Conservation (phyloP, 2,797 vertebrate species). For the Brotula barbata region DNA sequence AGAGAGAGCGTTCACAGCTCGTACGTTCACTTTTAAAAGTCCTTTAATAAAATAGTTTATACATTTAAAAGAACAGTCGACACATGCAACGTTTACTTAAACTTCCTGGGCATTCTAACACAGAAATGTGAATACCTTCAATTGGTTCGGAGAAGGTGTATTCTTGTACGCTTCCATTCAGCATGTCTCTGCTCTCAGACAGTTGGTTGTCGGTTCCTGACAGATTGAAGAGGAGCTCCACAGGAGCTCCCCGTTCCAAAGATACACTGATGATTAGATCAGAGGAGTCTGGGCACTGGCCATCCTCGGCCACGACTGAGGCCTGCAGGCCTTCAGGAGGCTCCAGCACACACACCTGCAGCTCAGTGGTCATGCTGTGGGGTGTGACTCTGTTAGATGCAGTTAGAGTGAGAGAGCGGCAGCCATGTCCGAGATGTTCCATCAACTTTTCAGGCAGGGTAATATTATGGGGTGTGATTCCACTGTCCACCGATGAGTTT, state of each 20-base stretch:
- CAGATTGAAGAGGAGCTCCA: conserved; percentile 79
- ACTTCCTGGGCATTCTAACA: neutral
- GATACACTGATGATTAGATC: conserved; percentile 82
- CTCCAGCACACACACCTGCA: conserved; percentile 83
- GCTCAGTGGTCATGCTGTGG: conserved; percentile 35
- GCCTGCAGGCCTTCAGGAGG: conserved; percentile 80
- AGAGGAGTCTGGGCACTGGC: conserved; percentile 74
- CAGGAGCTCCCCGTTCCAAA: conserved; percentile 77
- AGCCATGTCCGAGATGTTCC: conserved; percentile 78
- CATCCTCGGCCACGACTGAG: conserved; percentile 60
- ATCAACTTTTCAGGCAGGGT: conserved; percentile 76
- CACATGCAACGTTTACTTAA: neutral
- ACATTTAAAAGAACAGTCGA: neutral
- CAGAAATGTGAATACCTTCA: conserved; percentile 78
- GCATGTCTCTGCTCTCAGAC: conserved; percentile 72
- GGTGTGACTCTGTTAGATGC: conserved; percentile 74
- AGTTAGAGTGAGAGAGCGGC: conserved; percentile 78
- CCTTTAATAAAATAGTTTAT: conserved; percentile 77
- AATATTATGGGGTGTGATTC: conserved; percentile 78
- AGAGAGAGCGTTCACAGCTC: conserved; percentile 82
- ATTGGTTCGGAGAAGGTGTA: conserved; percentile 73
- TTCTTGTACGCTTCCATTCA: conserved; percentile 47
- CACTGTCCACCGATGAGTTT: conserved; percentile 66
- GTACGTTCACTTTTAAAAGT: conserved; percentile 76
- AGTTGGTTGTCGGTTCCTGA: conserved; percentile 68